Evolutionary conservation across 1,140 invertebrate species (phyloP), one percentile per base, ranked within the genome.

Genomic region (Drosophila ananassae): DNA sequence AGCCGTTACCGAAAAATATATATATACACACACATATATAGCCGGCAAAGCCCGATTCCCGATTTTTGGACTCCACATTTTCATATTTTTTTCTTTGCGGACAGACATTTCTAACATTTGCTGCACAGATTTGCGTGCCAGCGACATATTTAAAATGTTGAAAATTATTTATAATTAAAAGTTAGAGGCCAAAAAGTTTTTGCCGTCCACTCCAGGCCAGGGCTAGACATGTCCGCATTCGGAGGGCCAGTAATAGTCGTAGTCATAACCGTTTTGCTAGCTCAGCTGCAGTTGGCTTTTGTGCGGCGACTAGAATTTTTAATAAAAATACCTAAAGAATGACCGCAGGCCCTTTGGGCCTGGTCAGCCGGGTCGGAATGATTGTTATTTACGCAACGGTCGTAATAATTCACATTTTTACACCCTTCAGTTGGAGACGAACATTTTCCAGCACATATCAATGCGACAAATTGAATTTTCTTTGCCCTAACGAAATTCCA

Each of bases 81-180:
- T 53, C 28, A 34, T 44, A 34, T 30, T 57, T 41, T 79, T 59
- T 67, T 55, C 72, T 55, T 21, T 48, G 41, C 51, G 41, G 34
- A 54, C 51, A 55, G 63, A 69, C 66, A 68, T 69, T 83, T 75
- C 75, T 63, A 73, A 84, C 58, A 84, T 79, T 75, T 64, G 61
- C 76, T 60, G 83, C 82, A 87, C 83, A 87, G 83, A 82, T 87
- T 87, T 89, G 75, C 83, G 83, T 87, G 82, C 82, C 82, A 87
- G 74, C 82, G 82, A 87, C 82, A 87, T 87, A 87, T 87, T 87
- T 87, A 87, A 87, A 87, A 82, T 87, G 82, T 79, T 87, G 51
- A 89, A 87, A 87, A 87, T 87, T 87, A 87, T 87, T 87, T 87
- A 87, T 87, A 87, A 87, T 87, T 87, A 87, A 87, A 87, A 87